Conservation (phyloP, 2,888 invertebrate species). For the Apodemia zela region DNA sequence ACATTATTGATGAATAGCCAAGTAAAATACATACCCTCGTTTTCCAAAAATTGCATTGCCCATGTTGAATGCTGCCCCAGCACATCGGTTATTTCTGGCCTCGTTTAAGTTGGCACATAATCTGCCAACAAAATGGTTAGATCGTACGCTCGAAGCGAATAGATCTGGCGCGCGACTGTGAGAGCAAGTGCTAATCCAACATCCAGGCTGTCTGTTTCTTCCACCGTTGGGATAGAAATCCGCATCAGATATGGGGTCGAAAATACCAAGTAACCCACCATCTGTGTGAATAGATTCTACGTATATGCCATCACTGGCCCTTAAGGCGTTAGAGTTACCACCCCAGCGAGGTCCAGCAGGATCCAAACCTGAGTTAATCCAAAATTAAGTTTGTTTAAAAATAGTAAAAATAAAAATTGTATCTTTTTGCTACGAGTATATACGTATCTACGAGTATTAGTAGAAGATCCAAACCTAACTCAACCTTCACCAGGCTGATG, state of each 20-base stretch:
- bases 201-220: conserved; percentile 41
- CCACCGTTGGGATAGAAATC: conserved; percentile 50
- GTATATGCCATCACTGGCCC: conserved; percentile 38
- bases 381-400: too few relatives aligned
- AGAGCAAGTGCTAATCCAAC: conserved; percentile 38
- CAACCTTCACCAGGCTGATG: too few relatives aligned
- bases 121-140: conserved; percentile 38
- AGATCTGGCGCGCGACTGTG: conserved; percentile 39
- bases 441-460: too few relatives aligned
- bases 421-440: too few relatives aligned
- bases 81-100: conserved; percentile 34
- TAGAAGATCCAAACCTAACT: too few relatives aligned
- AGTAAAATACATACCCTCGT: conserved; percentile 32
- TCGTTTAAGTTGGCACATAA: conserved; percentile 34
- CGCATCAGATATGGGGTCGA: conserved; percentile 38
- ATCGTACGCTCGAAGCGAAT: conserved; percentile 39
- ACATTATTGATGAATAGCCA: background rate
- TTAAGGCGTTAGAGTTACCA: conserved; percentile 38
- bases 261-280: conserved; percentile 41
- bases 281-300: conserved; percentile 46
- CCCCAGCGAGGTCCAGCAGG: conserved; percentile 49
- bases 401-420: too few relatives aligned
- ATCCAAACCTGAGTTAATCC: conserved; percentile 45
- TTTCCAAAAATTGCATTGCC: conserved; percentile 37
- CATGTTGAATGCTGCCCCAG: conserved; percentile 33